Evolutionary conservation across 2,113 vertebrate species (phyloP).

Genomic region (Ictidomys tridecemlineatus): DNA sequence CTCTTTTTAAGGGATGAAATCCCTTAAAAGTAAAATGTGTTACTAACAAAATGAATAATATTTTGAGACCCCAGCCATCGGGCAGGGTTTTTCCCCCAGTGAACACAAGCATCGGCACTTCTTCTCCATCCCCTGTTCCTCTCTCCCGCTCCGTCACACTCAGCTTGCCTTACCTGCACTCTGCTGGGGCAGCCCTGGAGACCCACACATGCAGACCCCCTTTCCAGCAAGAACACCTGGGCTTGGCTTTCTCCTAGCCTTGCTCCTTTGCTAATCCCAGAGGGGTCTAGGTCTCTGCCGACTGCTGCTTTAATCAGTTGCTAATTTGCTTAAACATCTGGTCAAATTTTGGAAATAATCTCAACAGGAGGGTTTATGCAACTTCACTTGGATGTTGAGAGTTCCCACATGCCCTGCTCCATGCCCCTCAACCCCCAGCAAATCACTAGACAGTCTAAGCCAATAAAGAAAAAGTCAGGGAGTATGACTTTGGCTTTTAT

Average conservation of each 20-base stretch:
- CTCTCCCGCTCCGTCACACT: not conserved
- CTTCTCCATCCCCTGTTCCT: not conserved
- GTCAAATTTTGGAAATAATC: constrained; percentile 75
- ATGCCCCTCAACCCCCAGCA: not conserved
- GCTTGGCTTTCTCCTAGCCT: not conserved
- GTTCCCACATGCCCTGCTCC: constrained; percentile 64
- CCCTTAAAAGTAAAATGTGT: not conserved
- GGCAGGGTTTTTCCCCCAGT: not conserved
- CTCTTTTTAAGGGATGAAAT: not conserved
- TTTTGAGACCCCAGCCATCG: not conserved
- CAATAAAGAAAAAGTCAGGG: constrained; percentile 9
- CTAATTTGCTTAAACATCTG: constrained; percentile 82
- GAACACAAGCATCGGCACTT: not conserved
- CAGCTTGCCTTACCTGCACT: not conserved
- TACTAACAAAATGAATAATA: not conserved
- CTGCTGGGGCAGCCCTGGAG: not conserved
- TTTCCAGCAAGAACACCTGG: constrained; percentile 61
- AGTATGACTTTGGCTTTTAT: not conserved
- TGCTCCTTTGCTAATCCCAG: constrained; percentile 23
- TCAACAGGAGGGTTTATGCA: constrained; percentile 69
- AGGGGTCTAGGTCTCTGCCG: constrained; percentile 39
- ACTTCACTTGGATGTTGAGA: constrained; percentile 68
- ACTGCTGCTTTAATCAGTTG: constrained; percentile 80
- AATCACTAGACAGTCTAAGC: not conserved
- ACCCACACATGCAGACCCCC: not conserved